phyloP scores from a whole-genome alignment of 1,140 invertebrate genomes.

The Eciton burchellii region DNA sequence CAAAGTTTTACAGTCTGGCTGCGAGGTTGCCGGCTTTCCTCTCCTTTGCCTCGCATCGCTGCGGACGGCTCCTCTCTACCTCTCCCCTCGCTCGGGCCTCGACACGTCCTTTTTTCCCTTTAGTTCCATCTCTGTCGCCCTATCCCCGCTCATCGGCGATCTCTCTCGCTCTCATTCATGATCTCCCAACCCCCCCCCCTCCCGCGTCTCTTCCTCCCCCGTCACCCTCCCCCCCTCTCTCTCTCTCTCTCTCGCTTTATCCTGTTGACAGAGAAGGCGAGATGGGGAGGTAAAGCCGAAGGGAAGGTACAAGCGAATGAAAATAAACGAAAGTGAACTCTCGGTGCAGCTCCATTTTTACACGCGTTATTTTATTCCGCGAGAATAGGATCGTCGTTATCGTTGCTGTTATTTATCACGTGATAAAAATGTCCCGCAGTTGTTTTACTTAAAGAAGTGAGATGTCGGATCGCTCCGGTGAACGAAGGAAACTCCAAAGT shows the following conservation, averaged over 20 bases:
- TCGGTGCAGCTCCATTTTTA: constrained; percentile 52
- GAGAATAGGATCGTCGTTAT: constrained; percentile 11
- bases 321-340: constrained; percentile 69
- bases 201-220: too few species aligned
- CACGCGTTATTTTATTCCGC: constrained; percentile 29
- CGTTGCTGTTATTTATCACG: constrained; percentile 44
- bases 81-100: constrained; percentile 23
- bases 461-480: not conserved
- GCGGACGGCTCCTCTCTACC: constrained; percentile 51
- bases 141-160: constrained; percentile 61
- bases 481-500: not conserved
- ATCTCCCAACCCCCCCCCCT: too few species aligned
- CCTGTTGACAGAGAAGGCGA: constrained; percentile 37
- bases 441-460: constrained; percentile 1
- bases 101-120: constrained; percentile 42
- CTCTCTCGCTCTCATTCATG: not conserved
- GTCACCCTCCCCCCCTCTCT: constrained; percentile 61
- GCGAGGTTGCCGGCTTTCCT: constrained; percentile 78
- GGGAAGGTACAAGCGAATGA: constrained; percentile 33
- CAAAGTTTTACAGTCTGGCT: constrained; percentile 76
- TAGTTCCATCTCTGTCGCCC: constrained; percentile 54
- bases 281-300: constrained; percentile 36
- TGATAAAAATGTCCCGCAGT: constrained; percentile 4
- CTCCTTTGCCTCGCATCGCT: constrained; percentile 64
- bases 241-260: constrained; percentile 34